These are phyloP conservation scores for Rhabdomys pumilio DNA, from an alignment of 2,797 vertebrate genomes.

Conservation along the genomic window DNA sequence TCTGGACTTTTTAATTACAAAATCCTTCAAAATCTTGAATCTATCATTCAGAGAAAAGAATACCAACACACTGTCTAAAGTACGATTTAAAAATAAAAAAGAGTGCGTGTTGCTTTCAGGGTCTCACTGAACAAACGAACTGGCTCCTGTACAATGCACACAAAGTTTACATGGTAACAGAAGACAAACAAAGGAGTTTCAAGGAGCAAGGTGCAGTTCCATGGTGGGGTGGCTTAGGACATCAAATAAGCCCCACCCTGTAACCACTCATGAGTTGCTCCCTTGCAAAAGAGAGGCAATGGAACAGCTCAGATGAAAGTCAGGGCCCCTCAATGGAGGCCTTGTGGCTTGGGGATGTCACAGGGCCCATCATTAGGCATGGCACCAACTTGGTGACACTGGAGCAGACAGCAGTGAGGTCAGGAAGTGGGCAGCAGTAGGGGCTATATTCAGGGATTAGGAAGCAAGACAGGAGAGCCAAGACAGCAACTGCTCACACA, in stretches of 20 bases:
- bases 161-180: not conserved
- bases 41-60: not conserved
- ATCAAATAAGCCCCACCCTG: not conserved
- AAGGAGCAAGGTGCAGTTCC: not conserved
- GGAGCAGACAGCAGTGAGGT: constrained; percentile 26
- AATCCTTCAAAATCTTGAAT: not conserved
- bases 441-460: constrained; percentile 62
- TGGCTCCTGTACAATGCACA: not conserved
- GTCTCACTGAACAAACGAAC: not conserved
- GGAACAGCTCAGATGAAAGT: not conserved
- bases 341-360: not conserved
- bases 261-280: not conserved
- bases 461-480: constrained; percentile 61
- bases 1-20: constrained; percentile 32
- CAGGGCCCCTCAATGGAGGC: not conserved
- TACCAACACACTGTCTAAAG: not conserved
- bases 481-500: constrained; percentile 7
- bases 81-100: not conserved
- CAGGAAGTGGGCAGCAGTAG: constrained; percentile 61
- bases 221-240: not conserved
- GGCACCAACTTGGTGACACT: not conserved
- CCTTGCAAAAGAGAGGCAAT: not conserved
- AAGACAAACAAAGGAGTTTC: not conserved
- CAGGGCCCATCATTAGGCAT: not conserved
- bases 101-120: not conserved